These are phyloP conservation scores for Meteorus sp. DNA, from an alignment of 1,140 invertebrate genomes.

Conservation along the genomic window DNA sequence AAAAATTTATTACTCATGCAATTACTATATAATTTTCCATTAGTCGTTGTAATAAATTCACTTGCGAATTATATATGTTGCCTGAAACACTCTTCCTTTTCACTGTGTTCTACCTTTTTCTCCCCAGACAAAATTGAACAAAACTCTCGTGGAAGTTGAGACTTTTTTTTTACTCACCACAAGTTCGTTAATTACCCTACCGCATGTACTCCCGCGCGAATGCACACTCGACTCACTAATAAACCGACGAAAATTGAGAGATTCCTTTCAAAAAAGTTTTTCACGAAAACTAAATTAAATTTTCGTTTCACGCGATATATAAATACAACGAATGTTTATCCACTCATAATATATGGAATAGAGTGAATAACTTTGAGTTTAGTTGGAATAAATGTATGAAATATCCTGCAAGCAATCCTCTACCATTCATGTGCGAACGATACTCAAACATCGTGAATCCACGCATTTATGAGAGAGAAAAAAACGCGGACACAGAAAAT, in stretches of 20 bases:
- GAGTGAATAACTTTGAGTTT: too few relatives aligned
- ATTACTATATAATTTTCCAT: too few relatives aligned
- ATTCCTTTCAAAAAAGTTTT: slow-evolving; percentile 7
- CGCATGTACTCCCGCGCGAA: too few relatives aligned
- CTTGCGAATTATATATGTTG: too few relatives aligned
- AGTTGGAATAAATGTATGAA: too few relatives aligned
- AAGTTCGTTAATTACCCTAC: slow-evolving; percentile 24
- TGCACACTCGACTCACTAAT: slow-evolving; percentile 7
- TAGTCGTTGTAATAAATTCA: too few relatives aligned
- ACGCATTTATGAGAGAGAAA: slow-evolving; percentile 7
- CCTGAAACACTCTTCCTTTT: too few relatives aligned
- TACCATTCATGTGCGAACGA: background rate
- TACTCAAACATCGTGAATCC: slow-evolving; percentile 17
- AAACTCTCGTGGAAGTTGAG: slow-evolving; percentile 7
- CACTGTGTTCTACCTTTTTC: background rate
- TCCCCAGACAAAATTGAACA: slow-evolving; percentile 6
- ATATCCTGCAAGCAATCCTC: background rate
- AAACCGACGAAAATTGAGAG: slow-evolving; percentile 14
- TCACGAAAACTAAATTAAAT: too few relatives aligned
- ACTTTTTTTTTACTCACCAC: background rate
- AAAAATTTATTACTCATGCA: too few relatives aligned
- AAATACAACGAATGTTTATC: too few relatives aligned
- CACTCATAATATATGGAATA: too few relatives aligned
- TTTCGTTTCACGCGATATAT: too few relatives aligned
- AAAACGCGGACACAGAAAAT: background rate